These are phyloP conservation scores for Oreortyx pictus DNA, from an alignment of 2,797 vertebrate genomes.

Conservation along the genomic window DNA sequence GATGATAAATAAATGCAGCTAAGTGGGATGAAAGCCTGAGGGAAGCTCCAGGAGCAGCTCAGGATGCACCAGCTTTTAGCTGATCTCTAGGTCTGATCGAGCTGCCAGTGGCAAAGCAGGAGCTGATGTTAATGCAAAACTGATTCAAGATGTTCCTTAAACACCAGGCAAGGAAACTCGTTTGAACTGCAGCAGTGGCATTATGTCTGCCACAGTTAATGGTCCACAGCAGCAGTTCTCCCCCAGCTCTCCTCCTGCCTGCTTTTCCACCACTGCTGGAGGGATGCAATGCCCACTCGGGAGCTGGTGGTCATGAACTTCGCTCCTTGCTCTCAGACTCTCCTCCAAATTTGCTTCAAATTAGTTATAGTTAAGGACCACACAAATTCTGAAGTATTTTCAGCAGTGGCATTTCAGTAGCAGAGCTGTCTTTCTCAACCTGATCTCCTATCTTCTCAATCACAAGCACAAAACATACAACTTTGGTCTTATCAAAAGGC, in stretches of 20 bases:
- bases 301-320: background rate
- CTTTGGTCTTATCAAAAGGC: background rate
- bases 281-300: fast-evolving
- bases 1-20: background rate
- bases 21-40: background rate
- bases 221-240: background rate
- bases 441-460: background rate
- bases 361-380: background rate
- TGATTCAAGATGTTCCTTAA: background rate
- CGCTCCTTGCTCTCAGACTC: background rate
- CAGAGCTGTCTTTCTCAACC: background rate
- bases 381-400: background rate
- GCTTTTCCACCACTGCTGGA: background rate
- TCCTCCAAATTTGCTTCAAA: background rate
- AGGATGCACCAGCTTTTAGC: background rate
- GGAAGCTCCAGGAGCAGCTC: background rate
- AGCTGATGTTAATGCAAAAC: background rate
- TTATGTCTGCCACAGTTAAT: background rate
- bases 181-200: background rate
- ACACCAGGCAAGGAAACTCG: background rate
- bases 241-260: background rate
- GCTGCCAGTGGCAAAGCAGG: background rate
- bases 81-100: background rate
- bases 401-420: background rate
- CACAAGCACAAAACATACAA: background rate